Evolutionary conservation across 2,888 invertebrate species (phyloP), one percentile per base, ranked within the genome.

Genomic region (Drosophila anomalata): DNA sequence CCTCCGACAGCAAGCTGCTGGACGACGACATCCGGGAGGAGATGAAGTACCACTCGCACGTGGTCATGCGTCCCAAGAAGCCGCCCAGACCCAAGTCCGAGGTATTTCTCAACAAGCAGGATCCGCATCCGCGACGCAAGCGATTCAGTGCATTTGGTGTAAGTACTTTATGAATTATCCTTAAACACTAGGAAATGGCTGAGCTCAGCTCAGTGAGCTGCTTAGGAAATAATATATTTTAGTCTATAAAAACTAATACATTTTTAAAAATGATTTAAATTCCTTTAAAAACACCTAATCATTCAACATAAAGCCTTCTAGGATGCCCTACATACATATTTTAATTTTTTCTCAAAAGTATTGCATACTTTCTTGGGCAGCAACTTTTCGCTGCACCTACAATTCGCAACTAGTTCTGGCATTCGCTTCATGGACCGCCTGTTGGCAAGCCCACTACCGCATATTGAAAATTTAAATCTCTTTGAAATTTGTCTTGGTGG

Each of bases 71-170:
- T 93, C 96, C 97, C 89, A 96, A 96, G 92, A 96, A 97, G 93
- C 97, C 97, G 80, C 97, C 97, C 79, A 94, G 98, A 93, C 98
- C 98, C 89, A 98, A 98, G 92, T 98, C 98, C 20, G 98, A 98
- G 93, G 98, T 98, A 76, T 97, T 97, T 93, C 95, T 97, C 87
- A 96, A 96, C 91, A 94, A 95, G 90, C 93, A 93, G 82, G 94
- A 94, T 90, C 93, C 93, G 90, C 94, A 95, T 92, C 94, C 94
- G 82, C 95, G 97, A 92, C 94, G 96, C 92, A 98, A 98, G 94
- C 94, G 98, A 92, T 97, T 97, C 93, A 98, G 98, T 92, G 98
- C 98, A 92, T 98, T 98, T 94, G 98, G 98, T 94, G 98, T 98
- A 92, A 94, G 96, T 94, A 81, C 11, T 20, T 20, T 12, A 44